Evolutionary conservation across 2,888 invertebrate genomes (phyloP).

Genomic region (Andrena hattorfiana): DNA sequence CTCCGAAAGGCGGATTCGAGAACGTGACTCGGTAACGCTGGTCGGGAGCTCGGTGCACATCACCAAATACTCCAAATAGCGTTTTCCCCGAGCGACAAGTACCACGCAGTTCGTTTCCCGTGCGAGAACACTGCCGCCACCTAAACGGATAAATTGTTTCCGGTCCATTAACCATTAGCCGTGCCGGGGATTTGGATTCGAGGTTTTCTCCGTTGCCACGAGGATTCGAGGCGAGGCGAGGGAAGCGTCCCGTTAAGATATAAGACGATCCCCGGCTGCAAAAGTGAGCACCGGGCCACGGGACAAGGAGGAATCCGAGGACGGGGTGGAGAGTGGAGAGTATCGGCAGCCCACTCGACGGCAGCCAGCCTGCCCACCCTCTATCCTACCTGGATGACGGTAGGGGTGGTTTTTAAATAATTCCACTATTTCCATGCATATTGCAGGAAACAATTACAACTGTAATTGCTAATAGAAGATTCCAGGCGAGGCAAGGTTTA

Average conservation of each 20-base stretch:
- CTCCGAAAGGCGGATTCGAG: conserved; percentile 14
- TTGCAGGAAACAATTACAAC: conserved; percentile 85
- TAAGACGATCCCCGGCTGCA: conserved; percentile 49
- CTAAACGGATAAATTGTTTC: conserved; percentile 81
- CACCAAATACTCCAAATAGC: conserved; percentile 29
- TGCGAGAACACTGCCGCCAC: conserved; percentile 44
- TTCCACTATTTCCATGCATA: conserved; percentile 85
- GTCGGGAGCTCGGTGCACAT: conserved; percentile 20
- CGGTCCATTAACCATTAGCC: conserved; percentile 82
- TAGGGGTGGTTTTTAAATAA: conserved; percentile 84
- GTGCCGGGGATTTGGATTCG: conserved; percentile 77
- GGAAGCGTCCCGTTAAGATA: conserved; percentile 60
- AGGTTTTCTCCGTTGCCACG: conserved; percentile 72
- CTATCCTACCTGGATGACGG: conserved; percentile 36
- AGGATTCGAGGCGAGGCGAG: conserved; percentile 71
- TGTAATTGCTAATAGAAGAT: conserved; percentile 85
- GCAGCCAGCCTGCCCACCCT: conserved; percentile 40
- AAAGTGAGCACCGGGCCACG: conserved; percentile 20
- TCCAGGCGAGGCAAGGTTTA: conserved; percentile 84
- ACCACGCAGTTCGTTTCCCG: conserved; percentile 28
- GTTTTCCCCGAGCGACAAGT: conserved; percentile 46
- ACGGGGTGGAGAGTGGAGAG: conserved; percentile 24
- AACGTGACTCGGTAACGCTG: conserved; percentile 31
- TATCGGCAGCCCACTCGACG: conserved; percentile 58
- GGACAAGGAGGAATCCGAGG: neutral